Percentiles rank a stretch among this genome's conserved stretches.
phyloP scores from a whole-genome alignment of 2,888 invertebrate species.

The Sycophila texana region DNA sequence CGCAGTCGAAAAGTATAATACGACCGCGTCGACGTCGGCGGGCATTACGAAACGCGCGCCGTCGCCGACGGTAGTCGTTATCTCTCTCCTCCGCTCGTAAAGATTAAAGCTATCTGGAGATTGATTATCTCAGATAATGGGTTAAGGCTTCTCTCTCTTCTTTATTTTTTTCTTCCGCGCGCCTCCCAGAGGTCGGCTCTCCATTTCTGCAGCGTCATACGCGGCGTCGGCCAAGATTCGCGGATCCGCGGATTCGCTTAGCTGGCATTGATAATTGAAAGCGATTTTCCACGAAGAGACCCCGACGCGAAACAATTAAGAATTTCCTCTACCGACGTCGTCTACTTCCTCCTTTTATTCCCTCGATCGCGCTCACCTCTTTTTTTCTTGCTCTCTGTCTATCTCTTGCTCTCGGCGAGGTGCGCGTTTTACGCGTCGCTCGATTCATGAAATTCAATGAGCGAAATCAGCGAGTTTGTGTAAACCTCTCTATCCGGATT shows the following conservation, averaged over 20 bases:
- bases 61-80: conserved; percentile 25
- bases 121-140: conserved; percentile 42
- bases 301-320: conserved; percentile 25
- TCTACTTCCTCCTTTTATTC: neutral
- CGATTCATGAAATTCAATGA: conserved; percentile 4
- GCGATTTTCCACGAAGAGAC: conserved; percentile 22
- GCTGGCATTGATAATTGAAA: conserved; percentile 42
- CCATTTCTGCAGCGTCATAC: conserved; percentile 19
- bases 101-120: neutral
- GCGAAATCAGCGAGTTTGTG: conserved; percentile 19
- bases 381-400: neutral
- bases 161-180: neutral
- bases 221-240: conserved; percentile 8
- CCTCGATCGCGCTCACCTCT: neutral
- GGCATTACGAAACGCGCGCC: conserved; percentile 11
- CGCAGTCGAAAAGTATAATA: no score
- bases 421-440: neutral
- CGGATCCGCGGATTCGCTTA: conserved; percentile 13
- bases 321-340: conserved; percentile 17
- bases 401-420: neutral
- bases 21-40: no score
- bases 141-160: conserved; percentile 28
- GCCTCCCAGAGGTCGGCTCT: conserved; percentile 26
- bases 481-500: neutral
- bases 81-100: neutral